Evolutionary conservation across 1,140 invertebrate genomes (phyloP).

Genomic region (Drosophila orosa): DNA sequence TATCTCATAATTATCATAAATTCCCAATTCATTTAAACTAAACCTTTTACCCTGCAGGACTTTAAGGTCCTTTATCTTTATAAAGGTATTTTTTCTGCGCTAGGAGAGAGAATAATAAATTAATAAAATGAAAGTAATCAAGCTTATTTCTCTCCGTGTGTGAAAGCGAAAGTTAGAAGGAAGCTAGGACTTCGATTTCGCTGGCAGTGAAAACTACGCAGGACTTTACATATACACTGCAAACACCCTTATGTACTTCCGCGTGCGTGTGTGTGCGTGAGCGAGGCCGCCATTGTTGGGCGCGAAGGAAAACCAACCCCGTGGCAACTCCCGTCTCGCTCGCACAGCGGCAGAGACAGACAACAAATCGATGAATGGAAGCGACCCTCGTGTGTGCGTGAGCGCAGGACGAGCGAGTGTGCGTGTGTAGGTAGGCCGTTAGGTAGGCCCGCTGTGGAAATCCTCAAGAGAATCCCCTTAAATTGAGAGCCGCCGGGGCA

Average conservation of each 20-base stretch:
- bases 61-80: too few species aligned
- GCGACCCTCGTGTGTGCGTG: slow-evolving; percentile 35
- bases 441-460: slow-evolving; percentile 60
- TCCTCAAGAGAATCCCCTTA: slow-evolving; percentile 69
- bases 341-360: slow-evolving; percentile 63
- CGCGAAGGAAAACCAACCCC: slow-evolving; percentile 62
- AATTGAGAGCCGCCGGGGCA: slow-evolving; percentile 58
- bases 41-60: background rate
- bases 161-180: slow-evolving; percentile 72
- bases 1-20: background rate
- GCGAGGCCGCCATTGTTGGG: slow-evolving; percentile 64
- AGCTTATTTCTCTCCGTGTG: slow-evolving; percentile 2
- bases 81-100: too few species aligned
- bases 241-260: slow-evolving; percentile 60
- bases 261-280: slow-evolving; percentile 29
- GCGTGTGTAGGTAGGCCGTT: slow-evolving; percentile 60
- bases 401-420: slow-evolving; percentile 35
- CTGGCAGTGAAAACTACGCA: slow-evolving; percentile 47
- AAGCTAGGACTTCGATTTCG: slow-evolving; percentile 63
- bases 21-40: background rate
- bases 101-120: too few species aligned
- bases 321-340: slow-evolving; percentile 60
- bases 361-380: slow-evolving; percentile 83
- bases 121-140: too few species aligned
- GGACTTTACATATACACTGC: slow-evolving; percentile 13